A percentile compares a stretch with the other conserved stretches of the same genome.
These are phyloP conservation scores for Tetranychus cinnabarinus DNA, from an alignment of 1,140 invertebrate genomes.

Conservation along the genomic window DNA sequence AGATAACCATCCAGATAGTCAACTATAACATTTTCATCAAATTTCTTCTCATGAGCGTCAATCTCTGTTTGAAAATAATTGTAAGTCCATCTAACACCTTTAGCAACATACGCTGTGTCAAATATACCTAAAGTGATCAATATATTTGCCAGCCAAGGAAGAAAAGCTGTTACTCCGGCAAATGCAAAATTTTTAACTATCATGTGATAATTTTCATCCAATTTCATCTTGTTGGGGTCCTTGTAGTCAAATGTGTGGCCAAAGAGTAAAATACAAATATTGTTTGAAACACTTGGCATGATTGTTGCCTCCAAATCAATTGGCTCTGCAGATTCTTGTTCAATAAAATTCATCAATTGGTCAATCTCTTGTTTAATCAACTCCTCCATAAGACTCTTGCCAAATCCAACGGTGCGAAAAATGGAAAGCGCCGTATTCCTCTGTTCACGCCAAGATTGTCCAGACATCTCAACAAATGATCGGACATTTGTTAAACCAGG, in stretches of 20 bases:
- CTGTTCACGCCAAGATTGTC: constrained; percentile 44
- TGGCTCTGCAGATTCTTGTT: neutral
- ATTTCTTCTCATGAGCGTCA: neutral
- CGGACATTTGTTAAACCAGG: neutral
- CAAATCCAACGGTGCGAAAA: constrained; percentile 44
- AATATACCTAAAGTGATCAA: neutral
- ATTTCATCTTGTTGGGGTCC: constrained; percentile 2
- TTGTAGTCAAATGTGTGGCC: constrained; percentile 10
- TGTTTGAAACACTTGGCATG: constrained; percentile 9
- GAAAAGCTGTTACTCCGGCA: neutral
- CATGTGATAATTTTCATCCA: constrained; percentile 1
- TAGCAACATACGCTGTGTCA: neutral
- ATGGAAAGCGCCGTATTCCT: constrained; percentile 42
- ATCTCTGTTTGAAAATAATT: neutral
- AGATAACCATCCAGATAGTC: constrained; percentile 10
- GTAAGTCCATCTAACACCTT: neutral
- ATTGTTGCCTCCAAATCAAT: constrained; percentile 6
- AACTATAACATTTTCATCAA: constrained; percentile 1
- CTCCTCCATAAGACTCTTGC: constrained; percentile 38
- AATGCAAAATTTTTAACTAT: neutral
- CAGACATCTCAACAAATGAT: constrained; percentile 16
- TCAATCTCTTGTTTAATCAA: constrained; percentile 10
- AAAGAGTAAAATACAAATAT: constrained; percentile 9
- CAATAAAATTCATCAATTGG: constrained; percentile 7
- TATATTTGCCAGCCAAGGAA: neutral